Evolutionary conservation across 2,888 invertebrate species (phyloP), one percentile per base, ranked within the genome.

Genomic region (Polydrusus cervinus): DNA sequence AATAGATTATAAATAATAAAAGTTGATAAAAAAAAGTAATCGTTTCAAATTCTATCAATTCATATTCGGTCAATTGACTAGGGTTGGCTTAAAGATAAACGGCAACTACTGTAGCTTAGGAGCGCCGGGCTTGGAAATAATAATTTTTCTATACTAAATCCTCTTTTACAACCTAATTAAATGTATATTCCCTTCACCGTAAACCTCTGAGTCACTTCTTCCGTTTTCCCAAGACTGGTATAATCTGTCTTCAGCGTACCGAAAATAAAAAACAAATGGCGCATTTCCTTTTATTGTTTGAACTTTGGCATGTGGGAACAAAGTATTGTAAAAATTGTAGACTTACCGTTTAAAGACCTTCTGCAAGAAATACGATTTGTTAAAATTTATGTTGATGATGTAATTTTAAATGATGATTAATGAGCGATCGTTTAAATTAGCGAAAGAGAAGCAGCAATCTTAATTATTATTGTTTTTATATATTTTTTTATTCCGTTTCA

Each of bases 191-290:
- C 25, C n/a, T 25, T 30, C 30, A n/a, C n/a, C n/a, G n/a, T 20
- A 53, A 25, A 25, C 25, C 30, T 25, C 8, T 74, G 68, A 74
- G 74, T 74, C 74, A 74, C 40, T 30, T 49, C 40, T 76, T 76
- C 70, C 76, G 65, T 76, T 76, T 76, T 76, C 76, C 66, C 76
- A 76, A 76, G 76, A 73, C 67, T 47, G 20, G 30, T 60, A 47
- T 70, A 64, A 67, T 64, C 16, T 47, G 49, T 64, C 76, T 73
- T 73, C 73, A 73, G 14, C 60, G 64, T 76, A 76, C 72, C 76
- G 72, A 73, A 76, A 76, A 76, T 73, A 73, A 76, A 72, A 57
- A 66, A 51, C 73, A 73, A 71, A 75, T 75, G 72, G 75, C 76
- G 73, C 68, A 67, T 76, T 74, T 76, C 66, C 57, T 71, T 38